Evolutionary conservation across 2,113 vertebrate species (phyloP).

Genomic region (Caranx ignobilis): DNA sequence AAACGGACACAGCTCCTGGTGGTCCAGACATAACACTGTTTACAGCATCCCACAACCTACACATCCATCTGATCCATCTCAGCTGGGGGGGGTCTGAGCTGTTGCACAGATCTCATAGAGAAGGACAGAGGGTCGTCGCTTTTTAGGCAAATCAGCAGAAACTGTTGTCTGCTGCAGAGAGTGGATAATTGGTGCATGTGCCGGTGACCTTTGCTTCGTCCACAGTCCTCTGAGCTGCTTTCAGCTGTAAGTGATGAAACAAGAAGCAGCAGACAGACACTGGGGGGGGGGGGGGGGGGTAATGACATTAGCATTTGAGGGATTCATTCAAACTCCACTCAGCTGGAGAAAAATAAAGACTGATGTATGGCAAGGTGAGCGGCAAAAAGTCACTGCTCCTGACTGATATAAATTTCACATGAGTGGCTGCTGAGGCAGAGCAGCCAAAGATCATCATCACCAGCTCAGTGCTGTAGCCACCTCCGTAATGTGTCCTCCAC

Average conservation of each 20-base stretch:
- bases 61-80: too few relatives aligned
- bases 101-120: not conserved
- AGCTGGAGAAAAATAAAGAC: not conserved
- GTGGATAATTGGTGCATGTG: not conserved
- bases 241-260: not conserved
- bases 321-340: constrained; percentile 9
- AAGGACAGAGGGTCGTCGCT: not conserved
- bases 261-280: not conserved
- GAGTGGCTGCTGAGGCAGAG: constrained; percentile 15
- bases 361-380: not conserved
- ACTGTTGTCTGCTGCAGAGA: not conserved
- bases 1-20: too few relatives aligned
- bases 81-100: not conserved
- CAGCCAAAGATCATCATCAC: constrained; percentile 42
- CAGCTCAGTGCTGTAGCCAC: constrained; percentile 13
- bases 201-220: not conserved
- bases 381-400: constrained; percentile 5
- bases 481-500: constrained; percentile 52
- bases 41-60: too few relatives aligned
- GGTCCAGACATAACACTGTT: too few relatives aligned
- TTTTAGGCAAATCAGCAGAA: not conserved
- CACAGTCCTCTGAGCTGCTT: not conserved
- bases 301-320: not conserved
- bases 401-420: constrained; percentile 34
- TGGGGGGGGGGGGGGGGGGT: not conserved